A percentile compares a stretch with the other conserved stretches of the same genome.
phyloP scores from a whole-genome alignment of 2,797 vertebrate genomes.

The Cheirogaleus major region DNA sequence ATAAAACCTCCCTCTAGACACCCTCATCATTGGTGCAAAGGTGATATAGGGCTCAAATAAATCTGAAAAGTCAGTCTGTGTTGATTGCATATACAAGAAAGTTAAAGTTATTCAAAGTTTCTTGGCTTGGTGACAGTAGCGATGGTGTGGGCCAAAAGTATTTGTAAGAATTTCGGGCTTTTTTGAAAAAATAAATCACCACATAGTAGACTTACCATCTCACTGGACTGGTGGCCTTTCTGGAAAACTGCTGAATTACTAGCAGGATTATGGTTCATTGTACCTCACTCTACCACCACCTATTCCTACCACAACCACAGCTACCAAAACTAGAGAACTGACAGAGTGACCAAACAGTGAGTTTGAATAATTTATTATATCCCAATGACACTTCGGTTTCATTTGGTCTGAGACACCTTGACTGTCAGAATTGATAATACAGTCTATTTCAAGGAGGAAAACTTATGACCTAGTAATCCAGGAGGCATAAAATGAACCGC shows the following conservation, averaged over 20 bases:
- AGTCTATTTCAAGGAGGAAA: not conserved
- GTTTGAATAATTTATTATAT: not conserved
- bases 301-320: not conserved
- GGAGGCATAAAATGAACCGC: constrained; percentile 17
- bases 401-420: constrained; percentile 19
- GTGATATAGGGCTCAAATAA: not conserved
- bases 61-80: not conserved
- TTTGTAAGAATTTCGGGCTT: not conserved
- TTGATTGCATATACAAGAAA: not conserved
- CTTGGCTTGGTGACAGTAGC: not conserved
- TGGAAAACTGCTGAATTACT: not conserved
- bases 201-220: not conserved
- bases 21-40: not conserved
- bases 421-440: not conserved
- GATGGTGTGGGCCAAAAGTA: not conserved
- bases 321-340: not conserved
- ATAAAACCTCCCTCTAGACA: not conserved
- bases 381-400: not conserved
- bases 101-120: not conserved
- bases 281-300: not conserved
- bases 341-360: not conserved
- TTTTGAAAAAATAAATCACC: constrained; percentile 4
- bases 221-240: not conserved
- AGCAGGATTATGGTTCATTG: not conserved
- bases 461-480: not conserved